Conservation (phyloP, 2,113 vertebrate species). For the Malurus melanocephalus region DNA sequence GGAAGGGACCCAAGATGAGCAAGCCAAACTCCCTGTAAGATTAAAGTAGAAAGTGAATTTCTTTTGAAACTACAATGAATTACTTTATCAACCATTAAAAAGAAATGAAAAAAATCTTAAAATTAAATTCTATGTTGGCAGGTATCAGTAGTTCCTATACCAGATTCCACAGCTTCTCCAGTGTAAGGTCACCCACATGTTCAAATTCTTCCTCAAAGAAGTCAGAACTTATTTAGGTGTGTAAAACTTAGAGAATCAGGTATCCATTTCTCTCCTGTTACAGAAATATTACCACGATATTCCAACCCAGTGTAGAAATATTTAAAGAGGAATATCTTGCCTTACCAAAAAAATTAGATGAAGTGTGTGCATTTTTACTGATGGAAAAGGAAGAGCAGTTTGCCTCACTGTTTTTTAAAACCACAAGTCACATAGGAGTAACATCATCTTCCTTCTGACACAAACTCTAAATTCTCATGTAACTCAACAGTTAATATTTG, state of each 20-base stretch:
- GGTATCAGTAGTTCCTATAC: not conserved
- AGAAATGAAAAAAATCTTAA: not conserved
- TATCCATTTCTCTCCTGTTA: not conserved
- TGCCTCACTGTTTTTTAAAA: not conserved
- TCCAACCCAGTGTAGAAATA: not conserved
- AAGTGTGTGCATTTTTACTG: not conserved
- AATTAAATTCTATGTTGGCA: not conserved
- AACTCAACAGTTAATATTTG: conserved; percentile 31
- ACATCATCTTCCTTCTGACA: not conserved
- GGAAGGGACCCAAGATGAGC: not conserved
- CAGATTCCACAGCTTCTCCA: not conserved
- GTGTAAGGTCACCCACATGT: accelerated
- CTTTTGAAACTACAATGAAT: not conserved
- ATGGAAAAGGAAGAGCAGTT: not conserved
- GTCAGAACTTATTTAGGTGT: not conserved
- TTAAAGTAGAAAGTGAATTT: not conserved
- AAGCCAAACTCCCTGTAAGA: not conserved
- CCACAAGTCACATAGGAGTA: not conserved
- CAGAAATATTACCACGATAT: not conserved
- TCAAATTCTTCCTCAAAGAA: not conserved
- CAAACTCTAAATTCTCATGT: not conserved
- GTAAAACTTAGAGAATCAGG: not conserved
- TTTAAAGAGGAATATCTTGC: not conserved
- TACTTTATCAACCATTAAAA: not conserved
- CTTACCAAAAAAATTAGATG: not conserved